Evolutionary conservation across 1,140 invertebrate species (phyloP), one percentile per base, ranked within the genome.

Genomic region (Drosophila kikkawai): DNA sequence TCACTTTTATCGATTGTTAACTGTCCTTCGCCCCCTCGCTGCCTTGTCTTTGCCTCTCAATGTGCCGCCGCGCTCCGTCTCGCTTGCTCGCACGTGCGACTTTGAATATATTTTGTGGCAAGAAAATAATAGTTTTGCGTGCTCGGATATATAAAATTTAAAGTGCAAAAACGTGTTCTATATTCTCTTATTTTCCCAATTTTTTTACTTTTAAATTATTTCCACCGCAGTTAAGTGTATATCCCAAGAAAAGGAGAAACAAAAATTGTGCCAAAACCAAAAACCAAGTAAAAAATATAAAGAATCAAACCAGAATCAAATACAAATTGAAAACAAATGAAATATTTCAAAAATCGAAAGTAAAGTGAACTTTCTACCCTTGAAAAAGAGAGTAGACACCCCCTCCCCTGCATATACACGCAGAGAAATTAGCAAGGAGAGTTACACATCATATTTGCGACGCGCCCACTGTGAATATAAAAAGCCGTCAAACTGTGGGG

Each of bases 401-500:
- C 48, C 41, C 64, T 59, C 60, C 69, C 70, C 45, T 15, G 39
- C 39, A 50, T 13, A 13, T 58, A 50, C 55, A 71, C 66, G 71
- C 51, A 75, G 51, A 50, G 41, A 57, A 76, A 76, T 29, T 29
- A 74, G 50, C 61, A 26, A 63, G 59, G 51, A 76, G 66, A 73
- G 66, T 56, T 65, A 51, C 13, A 68, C 64, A 67, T 75, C 53
- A 79, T 37, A 55, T 85, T 90, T 85, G 67, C 70, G 70, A 85
- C 60, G 81, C 78, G 81, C 75, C 75, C 69, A 90, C 79, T 91
- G 86, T 90, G 59, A 80, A 81, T 93, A 94, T 80, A 95, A 95
- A 96, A 95, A 96, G 95, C 96, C 95, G 95, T 96, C 97, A 97
- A 97, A 95, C 96, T 97, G 96, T 97, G 97, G 97, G 96, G 96